Evolutionary conservation across 2,113 vertebrate genomes (phyloP), one percentile per base, ranked within the genome.

Genomic region (Lampris megalopsis): DNA sequence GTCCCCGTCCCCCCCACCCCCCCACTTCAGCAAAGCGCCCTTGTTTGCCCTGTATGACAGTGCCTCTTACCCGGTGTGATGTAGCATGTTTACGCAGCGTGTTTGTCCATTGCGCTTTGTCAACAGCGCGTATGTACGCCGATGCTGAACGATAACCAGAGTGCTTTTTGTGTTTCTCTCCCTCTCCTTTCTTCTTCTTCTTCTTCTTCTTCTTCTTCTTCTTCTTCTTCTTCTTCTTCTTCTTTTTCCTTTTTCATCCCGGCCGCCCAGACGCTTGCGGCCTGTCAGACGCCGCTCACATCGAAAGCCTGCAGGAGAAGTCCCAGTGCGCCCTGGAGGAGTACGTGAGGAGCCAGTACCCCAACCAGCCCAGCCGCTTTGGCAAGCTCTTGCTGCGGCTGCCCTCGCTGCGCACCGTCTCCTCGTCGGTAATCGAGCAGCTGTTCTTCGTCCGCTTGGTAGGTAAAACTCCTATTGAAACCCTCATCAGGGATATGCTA

Each of bases 391-490:
- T 99, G 60, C 96, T 99, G 92, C 95, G 97, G 90, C 92, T 99
- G 90, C 96, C 97, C 81, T 97, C 98, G 1, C 95, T 98, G 83
- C 98, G 97, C 91, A 98, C 98, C 76, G 97, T 98, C 78, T 98
- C 97, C 60, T 98, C 97, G 48, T 98, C 97, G 3, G 97, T 99
- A 93, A 99, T 98, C 83, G 98, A 99, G 93, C 97, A 99, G 94
- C 97, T 99, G 91, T 99, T 99, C 95, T 99, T 99, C 97, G 97
- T 99, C 89, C 97, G 97, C 92, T 97, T 99, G 97, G 97, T 99
- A 98, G 97, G 97, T 98, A 99, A 99, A 98, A 99, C 97, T 95
- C 97, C 97, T 92, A 99, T 99, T 94, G 97, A 99, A 95, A 99
- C 97, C 94, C 97, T 99, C 96, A 99, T 99, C 95, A 96, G 97